A percentile compares a stretch with the other conserved stretches of the same genome.
phyloP scores from a whole-genome alignment of 2,888 invertebrate genomes.

The Parapristionchus giblindavisi region DNA sequence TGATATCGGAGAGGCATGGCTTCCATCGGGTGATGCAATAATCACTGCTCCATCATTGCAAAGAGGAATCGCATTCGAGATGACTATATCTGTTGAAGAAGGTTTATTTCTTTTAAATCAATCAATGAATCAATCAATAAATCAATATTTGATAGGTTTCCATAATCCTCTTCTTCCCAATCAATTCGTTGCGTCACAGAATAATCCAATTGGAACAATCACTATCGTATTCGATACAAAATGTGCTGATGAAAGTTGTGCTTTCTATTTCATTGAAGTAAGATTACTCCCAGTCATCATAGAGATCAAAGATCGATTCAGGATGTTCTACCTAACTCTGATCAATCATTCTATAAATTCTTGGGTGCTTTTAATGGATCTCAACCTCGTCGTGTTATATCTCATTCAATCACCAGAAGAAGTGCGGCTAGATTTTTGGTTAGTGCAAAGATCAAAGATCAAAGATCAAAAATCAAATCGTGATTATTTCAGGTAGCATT shows the following conservation, averaged over 20 bases:
- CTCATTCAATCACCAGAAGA: slow-evolving; percentile 54
- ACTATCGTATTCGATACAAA: slow-evolving; percentile 74
- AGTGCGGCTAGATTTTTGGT: slow-evolving; percentile 56
- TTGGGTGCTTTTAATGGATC: slow-evolving; percentile 65
- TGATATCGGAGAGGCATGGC: slow-evolving; percentile 72
- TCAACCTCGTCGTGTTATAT: slow-evolving; percentile 52
- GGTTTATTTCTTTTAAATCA: no score
- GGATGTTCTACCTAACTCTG: slow-evolving; percentile 34
- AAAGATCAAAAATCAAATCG: background rate
- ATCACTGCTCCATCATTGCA: slow-evolving; percentile 73
- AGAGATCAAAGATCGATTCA: background rate
- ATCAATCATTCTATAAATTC: slow-evolving; percentile 52
- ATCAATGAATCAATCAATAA: no score
- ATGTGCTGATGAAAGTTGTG: slow-evolving; percentile 73
- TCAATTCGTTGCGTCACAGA: slow-evolving; percentile 37
- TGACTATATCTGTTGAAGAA: slow-evolving; percentile 72
- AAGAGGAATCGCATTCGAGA: slow-evolving; percentile 73
- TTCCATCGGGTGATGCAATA: slow-evolving; percentile 73
- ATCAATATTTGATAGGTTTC: slow-evolving; percentile 52
- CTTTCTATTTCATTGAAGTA: slow-evolving; percentile 74
- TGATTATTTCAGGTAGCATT: slow-evolving; percentile 54
- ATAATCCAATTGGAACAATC: slow-evolving; percentile 71
- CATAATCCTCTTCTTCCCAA: slow-evolving; percentile 61
- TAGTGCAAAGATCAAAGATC: background rate
- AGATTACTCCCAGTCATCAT: slow-evolving; percentile 35